phyloP scores from a whole-genome alignment of 2,113 vertebrate species.

The Cynopterus brachyotis region DNA sequence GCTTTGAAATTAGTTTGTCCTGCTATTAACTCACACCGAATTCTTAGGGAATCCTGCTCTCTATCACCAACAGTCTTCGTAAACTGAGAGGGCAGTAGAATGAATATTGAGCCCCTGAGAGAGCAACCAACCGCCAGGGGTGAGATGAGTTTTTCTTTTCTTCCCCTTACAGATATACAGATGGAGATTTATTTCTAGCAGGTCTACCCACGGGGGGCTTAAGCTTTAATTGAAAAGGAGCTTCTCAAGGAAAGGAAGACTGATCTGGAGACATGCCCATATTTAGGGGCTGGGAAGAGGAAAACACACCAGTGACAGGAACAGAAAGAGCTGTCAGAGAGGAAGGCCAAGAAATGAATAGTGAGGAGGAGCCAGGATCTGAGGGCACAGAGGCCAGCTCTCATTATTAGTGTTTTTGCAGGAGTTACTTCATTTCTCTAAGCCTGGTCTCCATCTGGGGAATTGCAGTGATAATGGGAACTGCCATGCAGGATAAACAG shows the following conservation, averaged over 20 bases:
- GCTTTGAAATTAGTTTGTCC: not conserved
- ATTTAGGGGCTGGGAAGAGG: not conserved
- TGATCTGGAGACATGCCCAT: not conserved
- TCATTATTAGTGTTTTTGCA: not conserved
- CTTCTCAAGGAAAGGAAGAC: not conserved
- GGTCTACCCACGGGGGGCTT: no score
- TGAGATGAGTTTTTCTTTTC: not conserved
- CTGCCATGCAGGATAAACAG: not conserved
- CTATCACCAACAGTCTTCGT: not conserved
- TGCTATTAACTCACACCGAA: not conserved
- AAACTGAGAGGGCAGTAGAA: not conserved
- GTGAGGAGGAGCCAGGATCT: not conserved
- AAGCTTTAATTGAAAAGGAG: not conserved
- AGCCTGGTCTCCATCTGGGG: not conserved
- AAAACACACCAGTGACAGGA: not conserved
- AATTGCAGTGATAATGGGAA: not conserved
- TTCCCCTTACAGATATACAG: not conserved
- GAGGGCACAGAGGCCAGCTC: not conserved
- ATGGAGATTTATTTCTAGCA: not conserved
- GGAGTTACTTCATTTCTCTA: not conserved
- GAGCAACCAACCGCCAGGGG: not conserved
- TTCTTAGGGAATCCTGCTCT: not conserved
- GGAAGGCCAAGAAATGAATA: not conserved
- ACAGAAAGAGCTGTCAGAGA: not conserved
- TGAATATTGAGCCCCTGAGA: not conserved